A percentile compares a stretch with the other conserved stretches of the same genome.
phyloP scores from a whole-genome alignment of 2,113 vertebrate genomes.

The Lonchura striata region DNA sequence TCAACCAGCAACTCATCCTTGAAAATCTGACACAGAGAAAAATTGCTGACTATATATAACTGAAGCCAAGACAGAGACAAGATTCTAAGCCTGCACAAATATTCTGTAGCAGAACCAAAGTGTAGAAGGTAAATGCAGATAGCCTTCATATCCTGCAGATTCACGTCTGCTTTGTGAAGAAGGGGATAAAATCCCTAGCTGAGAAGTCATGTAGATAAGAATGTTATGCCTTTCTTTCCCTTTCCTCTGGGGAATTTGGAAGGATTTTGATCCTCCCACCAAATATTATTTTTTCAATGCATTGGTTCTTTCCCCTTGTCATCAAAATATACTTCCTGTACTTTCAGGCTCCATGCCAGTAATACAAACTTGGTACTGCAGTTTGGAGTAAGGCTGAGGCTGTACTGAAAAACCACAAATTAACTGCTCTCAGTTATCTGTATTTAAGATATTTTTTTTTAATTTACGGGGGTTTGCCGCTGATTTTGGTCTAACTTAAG shows the following conservation, averaged over 20 bases:
- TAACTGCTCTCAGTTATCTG: background rate
- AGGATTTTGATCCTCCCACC: background rate
- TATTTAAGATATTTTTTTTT: background rate
- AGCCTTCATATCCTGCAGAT: background rate
- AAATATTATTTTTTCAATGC: background rate
- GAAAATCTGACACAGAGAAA: background rate
- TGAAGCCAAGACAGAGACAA: background rate
- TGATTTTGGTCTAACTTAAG: background rate
- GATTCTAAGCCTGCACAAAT: background rate
- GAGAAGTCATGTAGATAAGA: background rate
- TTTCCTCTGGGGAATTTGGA: background rate
- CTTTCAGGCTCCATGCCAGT: background rate
- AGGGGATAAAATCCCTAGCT: background rate
- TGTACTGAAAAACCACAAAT: background rate
- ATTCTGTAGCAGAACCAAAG: background rate
- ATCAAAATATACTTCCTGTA: background rate
- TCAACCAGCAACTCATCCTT: background rate
- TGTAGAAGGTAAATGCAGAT: background rate
- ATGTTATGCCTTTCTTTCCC: background rate
- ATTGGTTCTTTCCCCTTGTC: background rate
- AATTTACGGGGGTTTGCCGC: background rate
- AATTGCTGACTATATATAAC: background rate
- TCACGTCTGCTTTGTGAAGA: background rate
- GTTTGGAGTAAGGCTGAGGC: background rate
- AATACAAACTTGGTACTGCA: background rate